Percentiles rank a stretch among this genome's conserved stretches.
Conservation (phyloP, 2,797 vertebrate genomes). For the Acrossocheilus wenchowensis region DNA sequence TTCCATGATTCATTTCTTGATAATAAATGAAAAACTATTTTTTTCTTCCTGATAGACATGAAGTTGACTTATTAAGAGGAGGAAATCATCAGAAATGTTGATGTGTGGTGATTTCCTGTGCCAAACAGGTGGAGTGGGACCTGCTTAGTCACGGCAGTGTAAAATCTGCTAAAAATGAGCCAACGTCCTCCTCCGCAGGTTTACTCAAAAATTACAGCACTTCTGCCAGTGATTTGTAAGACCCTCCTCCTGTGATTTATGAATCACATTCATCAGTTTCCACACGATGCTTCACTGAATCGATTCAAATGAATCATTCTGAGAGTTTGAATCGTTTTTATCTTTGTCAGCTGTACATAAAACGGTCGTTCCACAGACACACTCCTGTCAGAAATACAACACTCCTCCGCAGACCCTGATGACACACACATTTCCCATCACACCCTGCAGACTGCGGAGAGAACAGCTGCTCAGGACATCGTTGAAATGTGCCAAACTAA, state of each 20-base stretch:
- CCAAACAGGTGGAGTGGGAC: neutral
- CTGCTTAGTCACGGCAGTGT: neutral
- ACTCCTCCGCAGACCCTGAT: neutral
- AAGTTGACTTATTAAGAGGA: neutral
- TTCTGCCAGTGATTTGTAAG: conserved; percentile 4
- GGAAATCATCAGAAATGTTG: neutral
- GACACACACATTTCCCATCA: conserved; percentile 15
- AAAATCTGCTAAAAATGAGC: neutral
- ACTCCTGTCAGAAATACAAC: neutral
- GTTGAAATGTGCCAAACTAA: neutral
- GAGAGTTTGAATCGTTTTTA: neutral
- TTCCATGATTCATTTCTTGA: neutral
- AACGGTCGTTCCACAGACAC: neutral
- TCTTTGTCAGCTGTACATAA: neutral
- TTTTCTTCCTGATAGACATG: neutral
- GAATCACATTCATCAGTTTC: neutral
- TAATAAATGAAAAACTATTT: neutral
- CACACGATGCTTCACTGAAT: neutral
- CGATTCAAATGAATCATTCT: neutral
- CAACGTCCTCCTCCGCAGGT: conserved; percentile 4
- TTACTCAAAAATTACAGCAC: neutral
- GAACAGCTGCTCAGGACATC: conserved; percentile 14
- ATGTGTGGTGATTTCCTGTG: neutral
- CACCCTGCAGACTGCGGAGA: conserved; percentile 7
- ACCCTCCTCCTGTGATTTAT: conserved; percentile 14